A percentile compares a stretch with the other conserved stretches of the same genome.
These are phyloP conservation scores for Charanyca ferruginea DNA, from an alignment of 2,888 invertebrate species.

Conservation along the genomic window DNA sequence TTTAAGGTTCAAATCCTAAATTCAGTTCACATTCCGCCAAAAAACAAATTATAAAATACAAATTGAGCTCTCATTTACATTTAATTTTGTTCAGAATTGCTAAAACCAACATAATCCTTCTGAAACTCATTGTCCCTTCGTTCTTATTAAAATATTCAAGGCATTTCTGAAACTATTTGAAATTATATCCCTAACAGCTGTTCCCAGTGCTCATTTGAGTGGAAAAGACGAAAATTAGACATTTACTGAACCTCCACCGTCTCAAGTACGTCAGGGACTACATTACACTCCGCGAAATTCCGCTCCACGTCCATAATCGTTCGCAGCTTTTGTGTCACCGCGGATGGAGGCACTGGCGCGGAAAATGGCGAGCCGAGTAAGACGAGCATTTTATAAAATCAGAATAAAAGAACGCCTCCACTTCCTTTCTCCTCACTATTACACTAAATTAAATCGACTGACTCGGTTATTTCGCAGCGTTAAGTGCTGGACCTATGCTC, in stretches of 20 bases:
- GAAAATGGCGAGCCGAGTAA: constrained; percentile 72
- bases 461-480: constrained; percentile 34
- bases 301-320: constrained; percentile 71
- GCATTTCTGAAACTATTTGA: constrained; percentile 56
- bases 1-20: neutral
- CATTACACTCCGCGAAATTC: constrained; percentile 65
- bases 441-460: constrained; percentile 61
- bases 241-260: constrained; percentile 62
- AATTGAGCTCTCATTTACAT: constrained; percentile 27
- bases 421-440: constrained; percentile 53
- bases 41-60: constrained; percentile 30
- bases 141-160: constrained; percentile 52
- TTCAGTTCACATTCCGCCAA: neutral
- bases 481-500: constrained; percentile 47
- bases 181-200: constrained; percentile 55
- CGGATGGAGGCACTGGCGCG: constrained; percentile 68
- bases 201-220: constrained; percentile 57
- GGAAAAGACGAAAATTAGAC: constrained; percentile 68
- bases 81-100: constrained; percentile 37
- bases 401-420: constrained; percentile 53
- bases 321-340: constrained; percentile 71
- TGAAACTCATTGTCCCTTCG: constrained; percentile 32
- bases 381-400: constrained; percentile 61
- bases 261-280: constrained; percentile 62
- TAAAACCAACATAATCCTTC: constrained; percentile 48